Percentiles rank a stretch among this genome's conserved stretches.
Conservation (phyloP, 64 coral and sea anemone genomes). For the Montipora efflorescens region DNA sequence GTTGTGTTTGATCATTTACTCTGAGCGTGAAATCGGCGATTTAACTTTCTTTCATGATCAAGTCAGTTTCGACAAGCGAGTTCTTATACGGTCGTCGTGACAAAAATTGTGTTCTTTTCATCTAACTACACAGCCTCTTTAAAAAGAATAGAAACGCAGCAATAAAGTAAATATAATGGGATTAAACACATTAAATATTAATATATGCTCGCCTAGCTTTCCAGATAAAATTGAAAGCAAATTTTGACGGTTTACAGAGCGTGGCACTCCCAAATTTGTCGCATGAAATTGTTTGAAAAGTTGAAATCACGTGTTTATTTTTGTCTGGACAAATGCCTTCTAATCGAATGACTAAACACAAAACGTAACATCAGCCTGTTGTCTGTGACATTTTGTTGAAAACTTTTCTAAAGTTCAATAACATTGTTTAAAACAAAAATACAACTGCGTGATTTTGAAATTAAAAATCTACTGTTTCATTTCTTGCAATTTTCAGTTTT, state of each 20-base stretch:
- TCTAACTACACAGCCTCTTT: background rate
- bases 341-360: background rate
- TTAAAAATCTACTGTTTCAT: background rate
- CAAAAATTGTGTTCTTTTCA: conserved; percentile 1
- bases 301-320: conserved; percentile 12
- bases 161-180: background rate
- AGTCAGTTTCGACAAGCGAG: conserved; percentile 5
- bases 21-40: background rate
- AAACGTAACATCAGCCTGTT: background rate
- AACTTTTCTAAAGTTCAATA: background rate
- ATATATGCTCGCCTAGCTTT: background rate
- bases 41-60: background rate
- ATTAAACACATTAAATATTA: conserved; percentile 55
- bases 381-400: background rate
- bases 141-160: background rate
- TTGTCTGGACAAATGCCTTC: background rate
- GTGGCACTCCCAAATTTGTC: background rate
- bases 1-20: background rate
- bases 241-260: no score
- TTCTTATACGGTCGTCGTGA: conserved; percentile 7
- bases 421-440: background rate
- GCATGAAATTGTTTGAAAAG: background rate
- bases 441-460: background rate
- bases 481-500: background rate
- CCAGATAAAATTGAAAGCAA: no score